A percentile compares a stretch with the other conserved stretches of the same genome.
Evolutionary conservation across 1,140 invertebrate genomes (phyloP).

Genomic region (Formica exsecta): DNA sequence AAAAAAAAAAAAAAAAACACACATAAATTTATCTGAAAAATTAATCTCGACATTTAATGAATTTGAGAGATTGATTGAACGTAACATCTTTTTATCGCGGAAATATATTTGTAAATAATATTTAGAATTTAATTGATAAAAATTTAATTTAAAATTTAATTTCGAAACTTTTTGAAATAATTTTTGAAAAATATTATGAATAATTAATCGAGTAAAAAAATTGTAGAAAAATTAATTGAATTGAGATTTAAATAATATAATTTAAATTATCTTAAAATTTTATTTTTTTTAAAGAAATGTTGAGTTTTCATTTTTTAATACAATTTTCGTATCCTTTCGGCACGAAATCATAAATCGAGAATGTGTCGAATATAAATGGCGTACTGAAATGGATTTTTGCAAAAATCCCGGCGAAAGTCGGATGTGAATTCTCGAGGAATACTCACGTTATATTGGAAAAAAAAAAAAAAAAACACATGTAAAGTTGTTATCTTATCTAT

Average conservation of each 20-base stretch:
- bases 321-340: too few relatives aligned
- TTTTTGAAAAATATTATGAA: too few relatives aligned
- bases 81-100: background rate
- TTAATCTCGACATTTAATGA: background rate
- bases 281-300: too few relatives aligned
- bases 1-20: background rate
- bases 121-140: too few relatives aligned
- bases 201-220: too few relatives aligned
- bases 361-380: conserved; percentile 36
- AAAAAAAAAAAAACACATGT: background rate
- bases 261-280: too few relatives aligned
- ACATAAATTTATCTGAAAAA: conserved; percentile 14
- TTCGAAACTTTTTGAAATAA: too few relatives aligned
- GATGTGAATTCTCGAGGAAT: conserved; percentile 40
- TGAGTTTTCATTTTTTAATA: background rate
- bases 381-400: conserved; percentile 22
- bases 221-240: too few relatives aligned
- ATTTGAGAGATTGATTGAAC: background rate
- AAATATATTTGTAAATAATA: too few relatives aligned
- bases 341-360: background rate
- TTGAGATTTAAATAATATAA: too few relatives aligned
- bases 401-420: conserved; percentile 33
- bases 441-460: conserved; percentile 35
- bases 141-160: too few relatives aligned
- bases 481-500: background rate